Base-by-base conservation (phyloP, 37 sponge, comb jelly and placozoan species). In the Cliona cf. orientalis region DNA sequence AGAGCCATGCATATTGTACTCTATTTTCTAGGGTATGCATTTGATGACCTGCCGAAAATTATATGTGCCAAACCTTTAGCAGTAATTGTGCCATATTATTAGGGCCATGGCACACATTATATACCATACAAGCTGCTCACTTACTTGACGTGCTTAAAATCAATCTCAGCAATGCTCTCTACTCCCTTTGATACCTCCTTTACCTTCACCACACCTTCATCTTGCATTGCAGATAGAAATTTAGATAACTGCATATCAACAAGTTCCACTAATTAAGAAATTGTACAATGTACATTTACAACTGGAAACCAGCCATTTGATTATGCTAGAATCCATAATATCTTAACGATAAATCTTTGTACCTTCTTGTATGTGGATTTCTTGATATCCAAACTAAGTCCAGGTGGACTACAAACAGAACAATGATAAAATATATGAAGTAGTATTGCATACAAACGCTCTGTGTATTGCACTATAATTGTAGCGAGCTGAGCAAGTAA, bases 291-390 rank as follows among this genome's bases (percentile, higher is more conserved):
- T 26, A n/a, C n/a, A n/a, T n/a, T n/a, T n/a, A n/a, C n/a, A 37
- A 28, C 22, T 32, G 42, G 41, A 69, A 9, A 35, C 36, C 41
- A n/a, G 70, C 70, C 38, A 69, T 35, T 9, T 39, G 42, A 35
- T 38, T 37, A 33, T 21, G n/a, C 11, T 2, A 41, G 23, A 35
- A 33, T 37, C 38, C 33, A 17, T 21, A 69, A 9, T 26, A n/a
- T 28, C 2, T 3, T 9, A 9, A 2, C 23, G 3, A 58, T 58
- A 2, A 3, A 22, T 36, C 3, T 66, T 22, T 36, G 3, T 34
- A 84, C 85, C 77, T 88, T 88, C 71, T 88, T 88, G 61, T 82
- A 82, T 4, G 59, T 76, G 3, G 75, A 58, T 34, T 88, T 81
- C 70, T 88, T 88, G 17, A 88, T 75, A 36, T 88, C 84, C 43